A percentile compares a stretch with the other conserved stretches of the same genome.
Conservation (phyloP, 1,140 invertebrate genomes). For the Dufourea novaeangliae region DNA sequence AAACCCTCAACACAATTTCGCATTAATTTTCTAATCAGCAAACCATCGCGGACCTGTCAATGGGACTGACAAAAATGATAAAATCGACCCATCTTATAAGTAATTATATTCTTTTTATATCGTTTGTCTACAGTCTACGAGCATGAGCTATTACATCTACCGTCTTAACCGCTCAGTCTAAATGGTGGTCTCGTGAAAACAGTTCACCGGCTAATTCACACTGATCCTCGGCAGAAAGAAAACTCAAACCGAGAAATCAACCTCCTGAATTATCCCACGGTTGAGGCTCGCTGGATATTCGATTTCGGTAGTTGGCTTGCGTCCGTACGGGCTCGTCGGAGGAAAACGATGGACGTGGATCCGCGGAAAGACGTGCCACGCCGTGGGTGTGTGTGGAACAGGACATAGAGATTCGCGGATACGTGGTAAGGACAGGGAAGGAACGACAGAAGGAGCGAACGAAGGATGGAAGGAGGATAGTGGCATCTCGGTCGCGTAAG, state of each 20-base stretch:
- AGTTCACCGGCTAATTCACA: background rate
- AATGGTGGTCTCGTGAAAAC: no score
- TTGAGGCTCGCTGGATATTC: constrained; percentile 51
- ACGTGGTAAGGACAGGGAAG: constrained; percentile 13
- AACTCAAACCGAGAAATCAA: background rate
- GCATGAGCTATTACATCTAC: no score
- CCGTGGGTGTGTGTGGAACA: constrained; percentile 35
- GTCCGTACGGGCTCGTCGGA: constrained; percentile 42
- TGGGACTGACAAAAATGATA: no score
- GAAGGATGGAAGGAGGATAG: constrained; percentile 50
- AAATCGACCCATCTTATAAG: no score
- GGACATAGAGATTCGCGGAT: constrained; percentile 11
- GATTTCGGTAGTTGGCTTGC: constrained; percentile 63
- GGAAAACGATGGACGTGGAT: constrained; percentile 61
- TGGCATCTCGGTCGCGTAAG: constrained; percentile 47
- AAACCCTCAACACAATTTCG: no score
- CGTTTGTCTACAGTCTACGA: no score
- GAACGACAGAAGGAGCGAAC: constrained; percentile 22
- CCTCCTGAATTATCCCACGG: constrained; percentile 45
- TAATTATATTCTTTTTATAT: no score
- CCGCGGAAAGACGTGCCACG: constrained; percentile 58
- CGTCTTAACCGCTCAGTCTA: no score
- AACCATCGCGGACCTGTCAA: no score
- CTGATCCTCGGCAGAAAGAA: background rate
- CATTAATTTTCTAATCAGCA: no score